phyloP scores from a whole-genome alignment of 2,797 vertebrate species.

The Columba guinea region DNA sequence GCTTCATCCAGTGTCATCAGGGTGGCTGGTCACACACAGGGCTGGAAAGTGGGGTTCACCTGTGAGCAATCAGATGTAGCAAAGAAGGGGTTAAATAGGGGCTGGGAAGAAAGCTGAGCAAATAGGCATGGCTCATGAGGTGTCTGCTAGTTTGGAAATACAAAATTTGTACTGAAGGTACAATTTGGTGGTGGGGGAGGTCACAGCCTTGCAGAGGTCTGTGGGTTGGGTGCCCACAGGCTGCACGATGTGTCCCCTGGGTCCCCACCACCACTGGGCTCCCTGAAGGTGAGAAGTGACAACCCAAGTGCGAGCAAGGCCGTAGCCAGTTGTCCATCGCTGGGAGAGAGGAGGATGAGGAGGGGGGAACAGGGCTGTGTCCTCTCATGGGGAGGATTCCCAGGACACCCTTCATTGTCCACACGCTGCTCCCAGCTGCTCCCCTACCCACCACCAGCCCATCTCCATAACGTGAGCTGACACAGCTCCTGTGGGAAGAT shows the following conservation, averaged over 20 bases:
- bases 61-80: background rate
- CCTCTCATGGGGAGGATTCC: background rate
- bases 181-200: background rate
- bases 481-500: background rate
- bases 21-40: background rate
- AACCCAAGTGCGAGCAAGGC: background rate
- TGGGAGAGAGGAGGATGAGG: background rate
- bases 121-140: rapidly evolving
- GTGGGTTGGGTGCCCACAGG: background rate
- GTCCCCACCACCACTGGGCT: background rate
- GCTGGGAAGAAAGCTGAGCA: no score
- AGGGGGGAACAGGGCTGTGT: background rate
- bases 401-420: constrained; percentile 38
- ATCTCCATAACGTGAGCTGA: constrained; percentile 58
- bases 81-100: background rate
- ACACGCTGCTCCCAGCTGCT: constrained; percentile 35
- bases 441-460: background rate
- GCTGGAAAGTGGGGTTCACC: background rate
- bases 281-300: rapidly evolving
- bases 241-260: background rate
- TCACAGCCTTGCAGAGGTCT: background rate
- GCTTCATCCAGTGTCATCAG: background rate
- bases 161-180: background rate
- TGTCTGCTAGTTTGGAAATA: background rate
- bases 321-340: rapidly evolving